Evolutionary conservation across 1,140 invertebrate species (phyloP), one percentile per base, ranked within the genome.

Genomic region (Megalopta genalis): DNA sequence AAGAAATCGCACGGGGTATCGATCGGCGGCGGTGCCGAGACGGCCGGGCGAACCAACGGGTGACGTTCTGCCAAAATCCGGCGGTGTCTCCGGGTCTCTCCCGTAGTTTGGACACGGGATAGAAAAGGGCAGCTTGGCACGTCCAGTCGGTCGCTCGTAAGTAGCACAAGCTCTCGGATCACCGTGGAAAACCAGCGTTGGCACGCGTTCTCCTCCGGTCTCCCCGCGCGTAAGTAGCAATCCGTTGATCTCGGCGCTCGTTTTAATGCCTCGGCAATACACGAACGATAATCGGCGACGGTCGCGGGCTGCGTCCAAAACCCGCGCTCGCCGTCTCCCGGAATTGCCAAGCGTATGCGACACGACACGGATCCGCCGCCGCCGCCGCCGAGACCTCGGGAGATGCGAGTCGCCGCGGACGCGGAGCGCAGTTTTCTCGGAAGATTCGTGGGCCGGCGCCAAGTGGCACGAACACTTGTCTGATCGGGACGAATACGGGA

Each of bases 61-160:
- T 21, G 18, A 52, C 2, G 59, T 1, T 10, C 68, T 18, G 25
- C 10, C 60, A 39, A 72, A 25, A 46, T 46, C 10, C 27, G 46
- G 60, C 57, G 16, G 46, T 10, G n/a, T n/a, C n/a, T n/a, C 18
- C 6, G 46, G 52, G 23, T 4, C 46, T 21, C 46, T 21, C n/a
- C 8, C 3, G 42, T 21, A 12, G 54, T 25, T n/a, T n/a, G n/a
- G 64, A 27, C 42, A 12, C 14, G 16, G 5, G 23, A 52, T 42
- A 49, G 23, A 60, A 76, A 42, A 63, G 52, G 25, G 64, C 52
- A n/a, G 60, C 23, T 77, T 72, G 76, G 68, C 76, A 54, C 68
- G 68, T 54, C 42, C 46, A 23, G 21, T 57, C 49, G 16, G 16
- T 18, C 25, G 32, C n/a, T 57, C 14, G 68, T 72, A 46, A 68